Evolutionary conservation across 2,113 vertebrate species (phyloP), one percentile per base, ranked within the genome.

Genomic region (Miniopterus natalensis): DNA sequence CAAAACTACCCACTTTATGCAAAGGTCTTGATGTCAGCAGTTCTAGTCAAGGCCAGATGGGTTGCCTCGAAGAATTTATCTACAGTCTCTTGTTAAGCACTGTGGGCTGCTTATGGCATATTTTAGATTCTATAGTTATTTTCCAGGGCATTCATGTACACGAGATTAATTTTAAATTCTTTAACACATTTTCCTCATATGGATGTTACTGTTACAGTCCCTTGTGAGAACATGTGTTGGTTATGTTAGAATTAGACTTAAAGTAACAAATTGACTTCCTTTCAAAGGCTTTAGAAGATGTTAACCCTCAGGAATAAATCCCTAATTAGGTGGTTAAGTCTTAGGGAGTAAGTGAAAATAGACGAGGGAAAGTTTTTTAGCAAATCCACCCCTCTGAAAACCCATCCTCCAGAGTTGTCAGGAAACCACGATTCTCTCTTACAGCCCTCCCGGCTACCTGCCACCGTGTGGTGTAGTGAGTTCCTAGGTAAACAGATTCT

Each of bases 171-270:
- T 97, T 97, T 71, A 96, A 97, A 94, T 92, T 47, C 88, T 96
- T 95, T 95, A 95, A 84, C 86, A 94, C 88, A 77, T 95, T 97
- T 92, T 94, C 78, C 53, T 94, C 80, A 73, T 84, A 47, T 6
- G 74, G 86, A 96, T 93, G 96, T 96, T 92, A 86, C 91, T 86
- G 73, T 83, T 85, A n/a, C 9, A 80, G 68, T 93, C 93, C 86
- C 83, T 92, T 59, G 63, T 94, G 97, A 97, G 89, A 96, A 97
- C 95, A 94, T 91, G 97, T 94, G 89, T 88, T 96, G 86, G 78
- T 92, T 94, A 79, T 81, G 84, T 90, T 91, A 93, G 95, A 93
- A 90, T 88, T 90, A 95, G 88, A 89, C 55, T 92, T 92, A 81
- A 95, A 97, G 97, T 74, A 94, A 86, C 85, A 93, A 91, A 96